Evolutionary conservation across 2,888 invertebrate species (phyloP).

Genomic region (Pachycephus smyrnensis): DNA sequence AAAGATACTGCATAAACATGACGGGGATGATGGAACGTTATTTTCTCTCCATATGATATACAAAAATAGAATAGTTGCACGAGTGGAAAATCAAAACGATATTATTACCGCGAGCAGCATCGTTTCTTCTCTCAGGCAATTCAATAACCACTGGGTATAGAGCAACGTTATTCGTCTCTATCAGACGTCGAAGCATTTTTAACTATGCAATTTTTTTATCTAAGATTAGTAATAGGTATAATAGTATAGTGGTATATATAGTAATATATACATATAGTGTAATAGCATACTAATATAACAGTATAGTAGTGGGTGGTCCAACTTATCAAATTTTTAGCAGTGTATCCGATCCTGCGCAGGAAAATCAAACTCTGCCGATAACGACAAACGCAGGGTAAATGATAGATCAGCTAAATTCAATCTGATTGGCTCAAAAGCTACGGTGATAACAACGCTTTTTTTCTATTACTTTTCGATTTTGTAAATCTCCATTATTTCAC

Average conservation of each 20-base stretch:
- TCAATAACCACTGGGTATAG: conserved; percentile 38
- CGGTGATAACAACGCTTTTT: no score
- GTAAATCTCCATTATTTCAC: neutral
- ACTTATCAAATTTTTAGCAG: neutral
- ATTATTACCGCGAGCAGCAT: conserved; percentile 8
- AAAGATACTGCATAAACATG: no score
- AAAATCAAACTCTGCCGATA: neutral
- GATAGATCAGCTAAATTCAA: neutral
- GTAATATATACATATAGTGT: no score
- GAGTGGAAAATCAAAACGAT: neutral
- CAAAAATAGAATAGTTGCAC: no score
- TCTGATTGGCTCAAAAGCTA: neutral
- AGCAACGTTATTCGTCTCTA: conserved; percentile 47
- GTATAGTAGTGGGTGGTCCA: neutral
- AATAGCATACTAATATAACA: neutral
- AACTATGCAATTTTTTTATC: neutral
- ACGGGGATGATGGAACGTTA: no score
- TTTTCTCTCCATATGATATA: no score
- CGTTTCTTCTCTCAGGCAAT: conserved; percentile 31
- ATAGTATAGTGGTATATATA: no score
- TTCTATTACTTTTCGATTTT: neutral
- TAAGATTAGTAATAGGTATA: neutral
- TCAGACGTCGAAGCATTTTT: conserved; percentile 37
- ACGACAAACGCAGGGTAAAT: neutral
- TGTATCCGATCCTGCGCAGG: neutral